Conservation (phyloP, 1,140 invertebrate species). For the Teleopsis dalmanni region DNA sequence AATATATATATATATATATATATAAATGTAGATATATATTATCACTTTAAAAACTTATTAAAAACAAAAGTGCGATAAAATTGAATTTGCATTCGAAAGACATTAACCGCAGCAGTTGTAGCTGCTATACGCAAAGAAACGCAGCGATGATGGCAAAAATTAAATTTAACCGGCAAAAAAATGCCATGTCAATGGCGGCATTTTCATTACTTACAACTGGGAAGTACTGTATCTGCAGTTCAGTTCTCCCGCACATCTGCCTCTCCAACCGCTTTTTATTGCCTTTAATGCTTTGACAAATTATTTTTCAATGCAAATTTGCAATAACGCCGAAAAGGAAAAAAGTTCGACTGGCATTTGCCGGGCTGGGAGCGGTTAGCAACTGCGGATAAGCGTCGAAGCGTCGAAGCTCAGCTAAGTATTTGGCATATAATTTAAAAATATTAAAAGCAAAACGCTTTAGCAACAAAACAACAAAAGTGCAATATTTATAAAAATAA, state of each 20-base stretch:
- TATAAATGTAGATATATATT: too few species aligned
- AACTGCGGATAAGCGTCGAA: background rate
- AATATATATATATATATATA: too few species aligned
- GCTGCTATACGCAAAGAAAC: background rate
- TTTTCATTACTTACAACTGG: constrained; percentile 2
- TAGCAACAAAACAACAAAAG: background rate
- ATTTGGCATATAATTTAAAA: constrained; percentile 7
- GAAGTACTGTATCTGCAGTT: background rate
- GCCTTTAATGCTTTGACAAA: constrained; percentile 19
- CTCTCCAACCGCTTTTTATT: background rate
- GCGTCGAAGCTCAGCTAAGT: background rate
- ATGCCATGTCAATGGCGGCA: constrained; percentile 6
- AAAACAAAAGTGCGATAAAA: constrained; percentile 46
- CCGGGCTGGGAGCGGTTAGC: background rate
- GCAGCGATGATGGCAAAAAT: constrained; percentile 11
- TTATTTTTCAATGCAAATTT: constrained; percentile 23
- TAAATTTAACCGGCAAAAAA: constrained; percentile 11
- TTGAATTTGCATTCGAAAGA: constrained; percentile 45
- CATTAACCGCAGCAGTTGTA: constrained; percentile 44
- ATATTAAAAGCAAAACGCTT: constrained; percentile 5
- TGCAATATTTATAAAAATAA: background rate
- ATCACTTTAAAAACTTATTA: constrained; percentile 37
- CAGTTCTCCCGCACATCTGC: background rate
- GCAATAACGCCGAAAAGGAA: constrained; percentile 3
- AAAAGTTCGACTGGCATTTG: constrained; percentile 1